Percentiles rank a stretch among this genome's conserved stretches.
Evolutionary conservation across 2,113 vertebrate genomes (phyloP).

Genomic region (Marmota monax): DNA sequence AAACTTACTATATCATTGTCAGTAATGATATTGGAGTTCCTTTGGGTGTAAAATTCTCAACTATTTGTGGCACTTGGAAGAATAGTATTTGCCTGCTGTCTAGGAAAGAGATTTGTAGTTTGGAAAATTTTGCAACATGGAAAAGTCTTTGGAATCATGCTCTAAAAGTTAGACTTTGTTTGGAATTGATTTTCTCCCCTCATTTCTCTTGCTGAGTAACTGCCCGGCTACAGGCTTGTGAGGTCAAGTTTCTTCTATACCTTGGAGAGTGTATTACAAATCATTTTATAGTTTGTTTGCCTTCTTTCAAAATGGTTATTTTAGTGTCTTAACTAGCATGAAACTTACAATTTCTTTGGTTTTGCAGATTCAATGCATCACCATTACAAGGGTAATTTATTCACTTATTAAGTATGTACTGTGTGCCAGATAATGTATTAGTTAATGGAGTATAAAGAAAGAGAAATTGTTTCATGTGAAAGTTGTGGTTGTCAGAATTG

Average conservation of each 20-base stretch:
- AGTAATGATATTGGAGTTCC: not conserved
- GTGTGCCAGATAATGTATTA: not conserved
- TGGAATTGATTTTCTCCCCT: slow-evolving; percentile 61
- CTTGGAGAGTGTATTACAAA: slow-evolving; percentile 56
- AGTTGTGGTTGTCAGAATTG: not conserved
- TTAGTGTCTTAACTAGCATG: slow-evolving; percentile 56
- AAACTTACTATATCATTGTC: slow-evolving; percentile 39
- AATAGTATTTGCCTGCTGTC: slow-evolving; percentile 69
- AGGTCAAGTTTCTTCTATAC: slow-evolving; percentile 65
- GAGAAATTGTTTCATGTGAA: not conserved
- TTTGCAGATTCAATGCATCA: not conserved
- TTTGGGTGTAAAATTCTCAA: slow-evolving; percentile 43
- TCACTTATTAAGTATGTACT: not conserved
- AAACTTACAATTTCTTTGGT: slow-evolving; percentile 60
- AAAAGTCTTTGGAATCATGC: slow-evolving; percentile 62
- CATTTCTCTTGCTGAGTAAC: slow-evolving; percentile 64
- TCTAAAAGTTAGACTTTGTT: slow-evolving; percentile 26
- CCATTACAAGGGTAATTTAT: not conserved
- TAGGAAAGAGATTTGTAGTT: slow-evolving; percentile 74
- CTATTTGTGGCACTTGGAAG: slow-evolving; percentile 45
- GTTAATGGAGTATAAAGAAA: not conserved
- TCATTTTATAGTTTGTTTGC: slow-evolving; percentile 55
- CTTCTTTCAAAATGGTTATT: slow-evolving; percentile 67
- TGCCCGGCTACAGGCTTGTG: slow-evolving; percentile 35
- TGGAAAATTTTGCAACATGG: slow-evolving; percentile 74